Evolutionary conservation across 1,140 invertebrate species (phyloP).

Genomic region (Mactra quadrangularis): DNA sequence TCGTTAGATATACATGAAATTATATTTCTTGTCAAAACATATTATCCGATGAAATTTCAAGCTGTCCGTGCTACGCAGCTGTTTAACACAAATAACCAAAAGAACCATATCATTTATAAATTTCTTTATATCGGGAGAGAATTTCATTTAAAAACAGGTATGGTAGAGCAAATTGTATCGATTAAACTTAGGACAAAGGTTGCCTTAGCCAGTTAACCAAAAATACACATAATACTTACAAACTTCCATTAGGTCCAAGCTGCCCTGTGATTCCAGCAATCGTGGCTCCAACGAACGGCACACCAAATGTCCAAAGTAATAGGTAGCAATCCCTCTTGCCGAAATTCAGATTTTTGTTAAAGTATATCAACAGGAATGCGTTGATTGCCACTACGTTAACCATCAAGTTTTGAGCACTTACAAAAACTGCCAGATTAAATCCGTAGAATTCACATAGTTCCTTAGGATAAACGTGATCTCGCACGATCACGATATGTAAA

Average conservation of each 20-base stretch:
- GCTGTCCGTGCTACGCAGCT: no score
- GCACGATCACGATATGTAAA: slow-evolving; percentile 38
- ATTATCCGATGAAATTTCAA: no score
- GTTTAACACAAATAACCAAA: no score
- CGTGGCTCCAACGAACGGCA: slow-evolving; percentile 25
- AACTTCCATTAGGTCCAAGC: slow-evolving; percentile 63
- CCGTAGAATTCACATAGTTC: slow-evolving; percentile 49
- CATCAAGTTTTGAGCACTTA: slow-evolving; percentile 9
- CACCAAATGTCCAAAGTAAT: slow-evolving; percentile 45
- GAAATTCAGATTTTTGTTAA: slow-evolving; percentile 45
- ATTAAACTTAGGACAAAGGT: no score
- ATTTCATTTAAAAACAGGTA: no score
- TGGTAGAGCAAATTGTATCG: no score
- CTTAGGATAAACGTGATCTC: slow-evolving; percentile 39
- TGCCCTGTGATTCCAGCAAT: slow-evolving; percentile 25
- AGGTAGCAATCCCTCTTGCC: slow-evolving; percentile 44
- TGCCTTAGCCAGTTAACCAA: no score
- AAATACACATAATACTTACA: no score
- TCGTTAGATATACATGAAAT: no score
- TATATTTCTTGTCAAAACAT: no score
- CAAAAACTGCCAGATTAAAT: slow-evolving; percentile 33
- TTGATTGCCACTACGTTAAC: slow-evolving; percentile 46
- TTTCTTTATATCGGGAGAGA: no score
- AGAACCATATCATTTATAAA: no score
- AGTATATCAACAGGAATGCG: slow-evolving; percentile 51